Evolutionary conservation across 2,888 invertebrate genomes (phyloP), one percentile per base, ranked within the genome.

Genomic region (Synanthedon myopaeformis): DNA sequence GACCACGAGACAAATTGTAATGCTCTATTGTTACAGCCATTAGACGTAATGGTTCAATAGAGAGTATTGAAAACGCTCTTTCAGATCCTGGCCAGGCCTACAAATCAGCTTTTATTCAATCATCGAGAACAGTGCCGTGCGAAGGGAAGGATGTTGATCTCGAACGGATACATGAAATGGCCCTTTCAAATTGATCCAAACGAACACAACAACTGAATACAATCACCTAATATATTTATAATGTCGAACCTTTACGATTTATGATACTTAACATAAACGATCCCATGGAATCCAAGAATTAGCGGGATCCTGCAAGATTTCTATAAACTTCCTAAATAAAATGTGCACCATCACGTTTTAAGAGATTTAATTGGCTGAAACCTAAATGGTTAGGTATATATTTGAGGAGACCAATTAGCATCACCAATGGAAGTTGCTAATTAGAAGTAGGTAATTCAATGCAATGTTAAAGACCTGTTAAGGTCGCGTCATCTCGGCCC

Each of bases 1-100:
- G 59, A 62, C 59, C 58, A 65, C 70, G 76, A 79, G 79, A 81
- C 82, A 82, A 82, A 84, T 83, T 82, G 82, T 83, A 78, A 83
- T 79, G 76, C 73, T 74, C 84, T 80, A 84, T 86, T 84, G 84
- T 85, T 77, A 76, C 72, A 72, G 73, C 79, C 70, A 82, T 84
- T 84, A 84, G 69, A 75, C 69, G 66, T 84, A 84, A 85, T 83
- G 76, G 81, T 72, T 74, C 77, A 82, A 82, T 80, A 74, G 79
- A 76, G 73, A 80, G 78, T 82, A 84, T 82, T 84, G 84, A 80
- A 81, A 84, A 76, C 73, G 80, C 69, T 77, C 73, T 76, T 78
- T 77, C 74, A 77, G 75, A 65, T 57, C 59, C 64, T 57, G 64
- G 54, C 59, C 62, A 61, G 67, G 71, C 76, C 74, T 72, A 77